These are phyloP conservation scores for Glaucopsyche alexis DNA, from an alignment of 2,888 invertebrate species.

Conservation along the genomic window DNA sequence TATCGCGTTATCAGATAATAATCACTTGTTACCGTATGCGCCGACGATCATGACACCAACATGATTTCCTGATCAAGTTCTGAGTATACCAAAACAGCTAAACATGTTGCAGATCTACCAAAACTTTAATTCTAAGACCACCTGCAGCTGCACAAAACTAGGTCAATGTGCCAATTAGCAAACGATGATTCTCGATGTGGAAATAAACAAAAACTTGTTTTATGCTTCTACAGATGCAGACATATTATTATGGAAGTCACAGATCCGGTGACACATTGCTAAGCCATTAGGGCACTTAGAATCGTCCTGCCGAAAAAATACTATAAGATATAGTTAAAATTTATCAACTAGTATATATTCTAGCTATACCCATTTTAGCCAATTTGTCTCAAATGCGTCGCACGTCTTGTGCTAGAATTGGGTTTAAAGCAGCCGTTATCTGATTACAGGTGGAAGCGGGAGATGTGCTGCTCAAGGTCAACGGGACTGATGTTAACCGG, in stretches of 20 bases:
- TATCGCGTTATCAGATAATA: not conserved
- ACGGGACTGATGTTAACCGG: slow-evolving; percentile 95
- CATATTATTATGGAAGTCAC: not conserved
- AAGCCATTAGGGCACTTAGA: not conserved
- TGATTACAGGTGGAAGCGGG: slow-evolving; percentile 93
- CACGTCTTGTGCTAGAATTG: not conserved
- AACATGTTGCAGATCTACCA: not conserved
- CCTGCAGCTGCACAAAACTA: not conserved
- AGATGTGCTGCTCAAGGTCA: slow-evolving; percentile 95
- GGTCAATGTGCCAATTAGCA: not conserved
- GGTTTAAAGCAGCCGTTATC: slow-evolving; percentile 44
- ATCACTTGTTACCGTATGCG: slow-evolving; percentile 20
- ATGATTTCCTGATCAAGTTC: slow-evolving; percentile 3
- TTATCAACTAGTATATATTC: not conserved
- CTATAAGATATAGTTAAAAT: not conserved
- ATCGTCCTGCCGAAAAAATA: too few species aligned
- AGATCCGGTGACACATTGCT: not conserved
- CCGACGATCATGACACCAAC: slow-evolving; percentile 3
- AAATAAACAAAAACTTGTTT: not conserved
- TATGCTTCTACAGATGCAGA: not conserved
- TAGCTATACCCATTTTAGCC: not conserved
- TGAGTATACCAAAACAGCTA: not conserved
- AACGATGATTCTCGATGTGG: slow-evolving; percentile 5
- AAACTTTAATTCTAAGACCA: not conserved
- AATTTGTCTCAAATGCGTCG: slow-evolving; percentile 10